These are phyloP conservation scores for Lipophrys pholis DNA, from an alignment of 2,113 vertebrate genomes.

Conservation along the genomic window DNA sequence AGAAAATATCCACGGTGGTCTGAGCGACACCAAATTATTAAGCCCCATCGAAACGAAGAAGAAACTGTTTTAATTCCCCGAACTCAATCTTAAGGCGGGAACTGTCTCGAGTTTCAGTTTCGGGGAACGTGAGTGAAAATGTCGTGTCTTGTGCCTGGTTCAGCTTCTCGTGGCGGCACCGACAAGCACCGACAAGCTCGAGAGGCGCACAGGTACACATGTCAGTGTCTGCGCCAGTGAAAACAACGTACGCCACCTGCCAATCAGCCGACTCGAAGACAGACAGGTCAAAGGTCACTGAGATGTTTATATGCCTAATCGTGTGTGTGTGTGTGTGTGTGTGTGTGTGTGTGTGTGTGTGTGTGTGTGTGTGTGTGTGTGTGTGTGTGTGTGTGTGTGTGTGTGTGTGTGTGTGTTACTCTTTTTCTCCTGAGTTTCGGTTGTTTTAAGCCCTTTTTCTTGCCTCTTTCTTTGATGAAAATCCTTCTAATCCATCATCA, in stretches of 20 bases:
- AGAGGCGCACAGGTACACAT: conserved; percentile 15
- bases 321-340: neutral
- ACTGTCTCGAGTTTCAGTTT: too few species aligned
- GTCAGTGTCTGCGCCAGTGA: conserved; percentile 15
- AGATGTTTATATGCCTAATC: conserved; percentile 51
- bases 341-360: neutral
- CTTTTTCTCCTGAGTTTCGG: neutral
- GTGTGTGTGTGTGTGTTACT: neutral
- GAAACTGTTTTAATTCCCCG: too few species aligned
- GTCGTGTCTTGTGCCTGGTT: too few species aligned
- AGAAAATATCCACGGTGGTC: too few species aligned
- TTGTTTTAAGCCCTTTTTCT: neutral
- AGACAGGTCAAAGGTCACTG: conserved; percentile 35
- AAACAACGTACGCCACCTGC: neutral
- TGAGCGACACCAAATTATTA: too few species aligned
- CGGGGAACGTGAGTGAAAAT: too few species aligned
- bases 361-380: neutral
- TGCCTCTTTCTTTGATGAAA: neutral
- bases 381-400: neutral
- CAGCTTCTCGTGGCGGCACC: too few species aligned
- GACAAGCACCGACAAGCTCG: conserved; percentile 27
- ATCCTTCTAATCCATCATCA: neutral
- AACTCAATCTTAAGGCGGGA: too few species aligned
- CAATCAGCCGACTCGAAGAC: conserved; percentile 24
- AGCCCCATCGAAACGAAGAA: too few species aligned